Base-by-base conservation (phyloP, 2,888 invertebrate genomes). In the Uloborus plumipes region DNA sequence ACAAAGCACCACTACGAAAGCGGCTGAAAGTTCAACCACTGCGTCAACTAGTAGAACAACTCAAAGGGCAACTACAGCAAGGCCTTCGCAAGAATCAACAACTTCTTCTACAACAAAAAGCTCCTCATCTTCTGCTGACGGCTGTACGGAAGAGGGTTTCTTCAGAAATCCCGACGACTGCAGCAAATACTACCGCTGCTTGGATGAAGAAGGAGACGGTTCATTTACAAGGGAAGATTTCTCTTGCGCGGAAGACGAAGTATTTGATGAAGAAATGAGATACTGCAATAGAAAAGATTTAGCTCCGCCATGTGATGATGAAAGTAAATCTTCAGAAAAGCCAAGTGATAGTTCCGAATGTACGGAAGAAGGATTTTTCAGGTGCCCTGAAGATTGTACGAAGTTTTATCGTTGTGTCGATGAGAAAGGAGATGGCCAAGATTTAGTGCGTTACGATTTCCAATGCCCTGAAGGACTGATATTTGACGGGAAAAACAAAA, bases 91-190 rank as follows among this genome's bases (percentile, higher is more conserved):
- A 31, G 31, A 26, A 55, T 66, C 75, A 31, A 55, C 76, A 1
- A 61, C 70, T 2, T 18, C n/a, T 2, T 50, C 39, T 9, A 39
- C 64, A 16, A 16, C 73, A 20, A 22, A 51, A 15, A 16, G 13
- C 2, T 16, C 58, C 15, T 16, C 18, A 7, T 20, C 31, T 39
- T 22, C 39, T 31, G 15, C 55, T 15, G 26, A 31, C 7, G 71
- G 73, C 26, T 86, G 86, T 65, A 74, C 70, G 1, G 82, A 83
- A 58, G 86, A 86, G 75, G 86, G 86, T 16, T 86, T 85, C 53
- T 86, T 84, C 73, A 67, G 82, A 20, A 65, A 86, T 82, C 86
- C 86, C 16, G 74, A 83, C 20, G 84, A 86, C 47, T 86, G 86
- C 65, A 77, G 77, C 11, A 81, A 81, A 49, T 86, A 86, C 71